These are phyloP conservation scores for Trematomus bernacchii DNA, from an alignment of 2,797 vertebrate species.

Conservation along the genomic window DNA sequence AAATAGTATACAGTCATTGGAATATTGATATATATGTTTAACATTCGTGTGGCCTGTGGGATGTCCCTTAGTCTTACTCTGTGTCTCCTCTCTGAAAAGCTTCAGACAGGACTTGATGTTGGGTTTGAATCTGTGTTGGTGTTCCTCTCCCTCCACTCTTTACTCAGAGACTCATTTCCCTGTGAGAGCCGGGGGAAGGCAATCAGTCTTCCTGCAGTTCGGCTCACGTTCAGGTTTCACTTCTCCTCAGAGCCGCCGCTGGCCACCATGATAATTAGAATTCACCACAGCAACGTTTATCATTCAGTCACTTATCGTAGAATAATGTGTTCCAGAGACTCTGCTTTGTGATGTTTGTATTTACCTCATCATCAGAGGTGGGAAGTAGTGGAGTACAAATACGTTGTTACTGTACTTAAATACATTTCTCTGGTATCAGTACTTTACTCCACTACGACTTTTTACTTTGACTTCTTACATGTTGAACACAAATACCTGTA, in stretches of 20 bases:
- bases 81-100: not conserved
- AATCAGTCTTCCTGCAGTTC: not conserved
- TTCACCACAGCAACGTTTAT: not conserved
- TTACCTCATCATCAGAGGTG: not conserved
- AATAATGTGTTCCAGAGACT: conserved; percentile 24
- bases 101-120: conserved; percentile 4
- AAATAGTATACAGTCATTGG: no score
- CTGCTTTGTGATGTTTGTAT: conserved; percentile 30
- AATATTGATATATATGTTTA: no score
- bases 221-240: conserved; percentile 1
- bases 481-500: no score
- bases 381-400: no score
- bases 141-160: not conserved
- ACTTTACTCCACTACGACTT: no score
- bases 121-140: conserved; percentile 8
- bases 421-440: no score
- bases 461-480: no score
- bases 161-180: no score
- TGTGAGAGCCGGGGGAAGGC: not conserved
- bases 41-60: no score
- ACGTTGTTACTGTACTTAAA: no score
- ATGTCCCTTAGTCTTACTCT: not conserved
- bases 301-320: conserved; percentile 21
- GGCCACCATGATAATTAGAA: conserved; percentile 17
- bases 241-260: no score